These are phyloP conservation scores for Mus spretus DNA, from an alignment of 2,797 vertebrate species.

Conservation along the genomic window DNA sequence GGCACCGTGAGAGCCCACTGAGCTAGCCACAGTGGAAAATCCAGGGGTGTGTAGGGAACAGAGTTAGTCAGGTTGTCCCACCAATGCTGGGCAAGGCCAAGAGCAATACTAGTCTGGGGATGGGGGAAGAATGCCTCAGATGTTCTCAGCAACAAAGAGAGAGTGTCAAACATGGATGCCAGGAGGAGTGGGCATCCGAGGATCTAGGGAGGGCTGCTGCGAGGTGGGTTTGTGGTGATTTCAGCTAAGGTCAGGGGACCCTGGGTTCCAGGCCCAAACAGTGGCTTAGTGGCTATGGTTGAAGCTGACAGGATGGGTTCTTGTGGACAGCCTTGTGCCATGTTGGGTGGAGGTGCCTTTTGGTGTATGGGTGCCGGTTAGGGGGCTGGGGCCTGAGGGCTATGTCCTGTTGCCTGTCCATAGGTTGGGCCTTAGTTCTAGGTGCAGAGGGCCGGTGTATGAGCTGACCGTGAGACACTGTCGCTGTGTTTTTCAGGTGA, in stretches of 20 bases:
- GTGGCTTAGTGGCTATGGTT: neutral
- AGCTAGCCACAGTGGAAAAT: neutral
- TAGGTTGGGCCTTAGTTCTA: neutral
- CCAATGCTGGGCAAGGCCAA: neutral
- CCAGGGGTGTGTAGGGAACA: neutral
- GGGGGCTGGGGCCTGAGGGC: neutral
- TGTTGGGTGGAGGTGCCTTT: neutral
- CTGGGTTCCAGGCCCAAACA: neutral
- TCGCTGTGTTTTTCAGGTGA: conserved; percentile 90
- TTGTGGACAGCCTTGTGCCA: neutral
- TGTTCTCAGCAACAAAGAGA: neutral
- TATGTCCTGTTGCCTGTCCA: neutral
- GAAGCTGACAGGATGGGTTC: neutral
- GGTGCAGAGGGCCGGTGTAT: no score
- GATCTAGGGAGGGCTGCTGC: neutral
- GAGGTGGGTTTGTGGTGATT: neutral
- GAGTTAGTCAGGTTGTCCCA: neutral
- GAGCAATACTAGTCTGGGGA: neutral
- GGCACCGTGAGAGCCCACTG: neutral
- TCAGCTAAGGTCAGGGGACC: neutral
- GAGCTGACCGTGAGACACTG: neutral
- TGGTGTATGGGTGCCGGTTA: neutral
- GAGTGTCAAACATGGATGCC: neutral
- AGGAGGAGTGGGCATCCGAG: neutral
- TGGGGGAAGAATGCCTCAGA: neutral